Conservation (phyloP, 2,113 vertebrate genomes). For the Progne subis region DNA sequence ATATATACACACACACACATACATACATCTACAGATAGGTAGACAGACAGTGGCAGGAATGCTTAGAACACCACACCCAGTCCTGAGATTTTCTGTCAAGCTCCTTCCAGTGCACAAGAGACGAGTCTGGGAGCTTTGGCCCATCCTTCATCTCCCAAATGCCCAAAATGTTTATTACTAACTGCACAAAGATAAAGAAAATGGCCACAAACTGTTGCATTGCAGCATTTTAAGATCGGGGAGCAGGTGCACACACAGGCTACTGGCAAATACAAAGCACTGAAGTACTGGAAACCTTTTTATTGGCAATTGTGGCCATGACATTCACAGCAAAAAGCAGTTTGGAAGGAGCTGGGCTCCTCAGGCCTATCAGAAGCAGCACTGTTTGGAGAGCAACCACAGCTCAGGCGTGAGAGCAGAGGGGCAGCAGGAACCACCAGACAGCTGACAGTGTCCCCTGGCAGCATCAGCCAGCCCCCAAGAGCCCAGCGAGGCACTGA, state of each 20-base stretch:
- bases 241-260: background rate
- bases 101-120: background rate
- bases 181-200: background rate
- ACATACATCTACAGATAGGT: too few relatives aligned
- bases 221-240: background rate
- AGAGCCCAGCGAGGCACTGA: background rate
- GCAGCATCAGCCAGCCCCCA: background rate
- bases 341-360: background rate
- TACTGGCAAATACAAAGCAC: background rate
- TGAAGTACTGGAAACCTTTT: background rate
- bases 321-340: too few relatives aligned
- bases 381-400: background rate
- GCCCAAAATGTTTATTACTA: background rate
- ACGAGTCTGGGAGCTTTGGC: background rate
- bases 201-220: fast-evolving
- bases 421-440: background rate
- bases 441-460: background rate
- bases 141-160: background rate
- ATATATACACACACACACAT: too few relatives aligned
- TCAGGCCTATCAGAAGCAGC: background rate
- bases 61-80: background rate
- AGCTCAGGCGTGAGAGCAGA: background rate
- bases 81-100: background rate
- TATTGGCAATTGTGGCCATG: background rate
- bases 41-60: background rate